phyloP scores from a whole-genome alignment of 2,113 vertebrate species.

The Chaetura pelagica region DNA sequence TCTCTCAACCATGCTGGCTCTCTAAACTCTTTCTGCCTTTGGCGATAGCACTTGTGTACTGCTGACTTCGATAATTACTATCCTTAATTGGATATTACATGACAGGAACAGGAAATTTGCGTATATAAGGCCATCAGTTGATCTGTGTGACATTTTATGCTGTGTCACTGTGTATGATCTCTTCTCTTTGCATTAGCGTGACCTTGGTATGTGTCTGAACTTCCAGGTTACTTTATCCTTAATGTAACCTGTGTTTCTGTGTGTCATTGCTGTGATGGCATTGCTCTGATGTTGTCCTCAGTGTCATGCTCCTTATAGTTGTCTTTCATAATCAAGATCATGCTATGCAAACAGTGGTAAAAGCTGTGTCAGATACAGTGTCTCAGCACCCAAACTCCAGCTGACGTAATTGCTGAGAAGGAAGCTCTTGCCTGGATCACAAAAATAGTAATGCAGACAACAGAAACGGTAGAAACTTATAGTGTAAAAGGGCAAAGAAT shows the following conservation, averaged over 20 bases:
- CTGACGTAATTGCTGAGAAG: background rate
- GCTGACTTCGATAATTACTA: background rate
- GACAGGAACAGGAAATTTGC: background rate
- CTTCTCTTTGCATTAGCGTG: background rate
- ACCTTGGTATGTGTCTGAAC: background rate
- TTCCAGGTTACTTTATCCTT: background rate
- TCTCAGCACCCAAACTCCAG: background rate
- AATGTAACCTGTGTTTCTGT: background rate
- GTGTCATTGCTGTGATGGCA: background rate
- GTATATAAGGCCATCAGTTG: background rate
- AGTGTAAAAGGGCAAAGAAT: background rate
- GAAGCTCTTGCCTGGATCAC: background rate
- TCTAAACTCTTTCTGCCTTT: background rate
- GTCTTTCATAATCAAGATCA: background rate
- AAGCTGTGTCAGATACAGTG: background rate
- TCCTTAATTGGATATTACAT: background rate
- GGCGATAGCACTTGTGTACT: background rate
- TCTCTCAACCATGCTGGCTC: background rate
- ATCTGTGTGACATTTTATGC: background rate
- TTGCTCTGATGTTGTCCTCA: background rate
- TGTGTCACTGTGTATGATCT: background rate
- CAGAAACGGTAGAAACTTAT: background rate
- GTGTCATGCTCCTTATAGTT: background rate
- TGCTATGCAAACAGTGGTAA: background rate
- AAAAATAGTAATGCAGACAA: background rate